phyloP scores from a whole-genome alignment of 1,140 invertebrate species.

The Rhopalosiphum maidis region DNA sequence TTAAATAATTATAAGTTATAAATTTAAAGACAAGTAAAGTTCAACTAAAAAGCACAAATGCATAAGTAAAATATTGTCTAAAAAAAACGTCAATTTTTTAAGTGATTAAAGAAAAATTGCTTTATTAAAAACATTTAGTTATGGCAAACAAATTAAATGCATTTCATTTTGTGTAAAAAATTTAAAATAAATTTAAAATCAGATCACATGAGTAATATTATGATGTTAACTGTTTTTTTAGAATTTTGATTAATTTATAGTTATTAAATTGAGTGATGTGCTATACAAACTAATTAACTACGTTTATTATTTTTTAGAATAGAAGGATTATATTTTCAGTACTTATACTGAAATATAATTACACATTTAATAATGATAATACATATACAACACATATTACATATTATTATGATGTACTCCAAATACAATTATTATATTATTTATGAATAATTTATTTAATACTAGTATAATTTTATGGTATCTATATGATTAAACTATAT shows the following conservation, averaged over 20 bases:
- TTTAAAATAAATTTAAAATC: neutral
- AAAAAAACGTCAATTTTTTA: neutral
- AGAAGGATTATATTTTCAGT: neutral
- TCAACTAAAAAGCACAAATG: neutral
- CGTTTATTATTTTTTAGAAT: neutral
- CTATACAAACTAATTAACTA: neutral
- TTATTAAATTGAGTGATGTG: neutral
- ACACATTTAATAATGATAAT: neutral
- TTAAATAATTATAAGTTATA: neutral
- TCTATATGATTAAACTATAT: neutral
- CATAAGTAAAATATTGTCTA: neutral
- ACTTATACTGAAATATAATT: neutral
- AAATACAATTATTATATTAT: no score
- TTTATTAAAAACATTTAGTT: neutral
- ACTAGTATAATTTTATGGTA: no score
- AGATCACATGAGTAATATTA: neutral
- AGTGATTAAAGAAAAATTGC: neutral
- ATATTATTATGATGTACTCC: no score
- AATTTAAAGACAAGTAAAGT: neutral
- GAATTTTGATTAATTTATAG: neutral
- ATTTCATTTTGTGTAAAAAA: neutral
- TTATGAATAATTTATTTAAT: no score
- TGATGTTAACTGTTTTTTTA: neutral
- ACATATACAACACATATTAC: no score
- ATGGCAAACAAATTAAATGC: neutral